Evolutionary conservation across 2,797 vertebrate genomes (phyloP), one percentile per base, ranked within the genome.

Genomic region (Epinephelus awoara): DNA sequence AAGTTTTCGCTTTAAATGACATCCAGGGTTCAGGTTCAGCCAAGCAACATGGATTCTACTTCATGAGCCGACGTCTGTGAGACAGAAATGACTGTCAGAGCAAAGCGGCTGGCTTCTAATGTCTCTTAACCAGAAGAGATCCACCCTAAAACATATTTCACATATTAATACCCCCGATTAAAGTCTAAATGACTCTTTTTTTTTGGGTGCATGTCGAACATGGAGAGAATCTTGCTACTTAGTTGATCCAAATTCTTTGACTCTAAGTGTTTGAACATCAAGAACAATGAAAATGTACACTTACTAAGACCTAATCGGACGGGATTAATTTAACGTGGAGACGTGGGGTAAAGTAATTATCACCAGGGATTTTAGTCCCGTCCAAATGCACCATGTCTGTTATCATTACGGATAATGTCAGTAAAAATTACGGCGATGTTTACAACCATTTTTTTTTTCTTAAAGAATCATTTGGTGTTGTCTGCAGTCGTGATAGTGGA

Each of bases 41-140:
- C 0, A 5, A 72, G 51, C 54, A 63, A 64, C 68, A 66, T 55
- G 72, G 62, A 73, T 65, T 51, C 5, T 70, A 14, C 2, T 27
- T 34, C 21, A 7, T 72, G 59, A 82, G 66, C 62, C 18, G 70
- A 75, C 46, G 1, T 79, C 14, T 76, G 64, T 75, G 51, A 67
- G 66, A 72, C 66, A 79, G 63, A 71, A 74, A 63, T 50, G 65
- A 49, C 51, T 64, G 47, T 63, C 25, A 29, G 76, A 74, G 54
- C 49, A 73, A 18, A 58, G 50, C 6, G 2, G 8, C 27, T 46
- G 14, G 34, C 15, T 27, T 67, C n/a, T 8, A 25, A 44, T 44
- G 18, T 58, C 47, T 67, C 54, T 65, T 21, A 59, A 75, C 19
- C 64, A 51, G 19, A 17, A 47, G 49, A 59, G 3, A 40, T 67